Evolutionary conservation across 1,140 invertebrate genomes (phyloP).

Genomic region (Sinella curviseta): DNA sequence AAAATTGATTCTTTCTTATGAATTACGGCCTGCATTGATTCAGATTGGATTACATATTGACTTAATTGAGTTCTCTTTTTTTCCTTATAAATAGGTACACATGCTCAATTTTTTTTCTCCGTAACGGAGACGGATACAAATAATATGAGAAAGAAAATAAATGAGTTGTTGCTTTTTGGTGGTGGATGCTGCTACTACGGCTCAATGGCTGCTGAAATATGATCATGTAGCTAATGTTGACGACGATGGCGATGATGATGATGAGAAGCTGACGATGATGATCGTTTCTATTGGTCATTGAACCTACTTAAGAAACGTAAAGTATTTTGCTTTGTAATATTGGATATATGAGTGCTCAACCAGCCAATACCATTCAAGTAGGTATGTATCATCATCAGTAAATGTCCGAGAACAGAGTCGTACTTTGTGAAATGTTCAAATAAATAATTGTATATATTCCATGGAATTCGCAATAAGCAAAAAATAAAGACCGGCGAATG

Average conservation of each 20-base stretch:
- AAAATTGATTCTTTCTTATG: background rate
- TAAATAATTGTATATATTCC: conserved; percentile 1
- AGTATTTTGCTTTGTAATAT: background rate
- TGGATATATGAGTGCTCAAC: background rate
- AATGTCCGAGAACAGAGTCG: background rate
- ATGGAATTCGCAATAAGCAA: background rate
- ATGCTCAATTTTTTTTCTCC: too few relatives aligned
- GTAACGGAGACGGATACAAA: too few relatives aligned
- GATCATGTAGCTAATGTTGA: background rate
- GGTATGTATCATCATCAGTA: background rate
- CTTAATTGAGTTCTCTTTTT: background rate
- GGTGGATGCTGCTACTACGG: background rate
- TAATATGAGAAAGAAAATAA: too few relatives aligned
- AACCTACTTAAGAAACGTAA: background rate
- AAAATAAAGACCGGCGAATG: background rate
- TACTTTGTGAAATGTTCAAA: background rate
- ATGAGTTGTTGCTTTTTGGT: background rate
- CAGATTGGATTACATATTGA: background rate
- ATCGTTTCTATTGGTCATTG: conserved; percentile 19
- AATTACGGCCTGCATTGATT: too few relatives aligned
- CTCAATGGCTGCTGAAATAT: conserved; percentile 8
- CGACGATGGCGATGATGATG: too few relatives aligned
- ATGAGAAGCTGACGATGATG: background rate
- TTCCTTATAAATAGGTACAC: too few relatives aligned
- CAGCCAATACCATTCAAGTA: background rate